Conservation (phyloP, 2,797 vertebrate species). For the Lophotriccus pileatus region DNA sequence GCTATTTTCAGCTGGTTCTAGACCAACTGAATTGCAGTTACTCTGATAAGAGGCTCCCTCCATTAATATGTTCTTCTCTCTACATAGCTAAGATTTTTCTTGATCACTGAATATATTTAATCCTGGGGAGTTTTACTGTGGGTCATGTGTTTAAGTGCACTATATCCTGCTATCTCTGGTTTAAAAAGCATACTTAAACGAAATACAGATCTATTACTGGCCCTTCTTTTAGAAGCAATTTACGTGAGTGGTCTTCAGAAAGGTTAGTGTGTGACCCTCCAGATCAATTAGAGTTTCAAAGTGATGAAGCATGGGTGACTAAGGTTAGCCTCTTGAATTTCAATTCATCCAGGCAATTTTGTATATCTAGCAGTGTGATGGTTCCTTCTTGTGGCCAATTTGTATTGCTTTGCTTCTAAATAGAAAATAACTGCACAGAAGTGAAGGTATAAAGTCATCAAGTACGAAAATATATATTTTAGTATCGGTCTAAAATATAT, state of each 20-base stretch:
- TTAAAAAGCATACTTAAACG: not conserved
- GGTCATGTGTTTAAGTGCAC: not conserved
- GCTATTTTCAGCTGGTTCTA: not conserved
- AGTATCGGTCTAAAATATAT: not conserved
- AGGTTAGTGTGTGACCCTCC: not conserved
- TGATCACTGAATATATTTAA: not conserved
- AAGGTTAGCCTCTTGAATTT: not conserved
- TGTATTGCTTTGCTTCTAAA: not conserved
- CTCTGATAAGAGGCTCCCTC: not conserved
- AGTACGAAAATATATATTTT: not conserved
- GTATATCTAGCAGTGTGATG: not conserved
- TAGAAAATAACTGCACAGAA: not conserved
- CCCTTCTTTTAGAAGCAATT: not conserved
- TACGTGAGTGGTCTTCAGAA: not conserved
- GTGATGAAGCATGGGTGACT: not conserved
- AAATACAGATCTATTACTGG: not conserved
- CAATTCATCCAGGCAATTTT: not conserved
- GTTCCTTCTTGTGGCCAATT: not conserved
- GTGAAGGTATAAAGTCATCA: not conserved
- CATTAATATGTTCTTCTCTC: not conserved
- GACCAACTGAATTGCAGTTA: not conserved
- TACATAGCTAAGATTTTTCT: not conserved
- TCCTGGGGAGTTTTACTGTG: not conserved
- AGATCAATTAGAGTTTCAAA: not conserved
- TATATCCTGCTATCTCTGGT: not conserved